phyloP scores from a whole-genome alignment of 2,888 invertebrate genomes.

The Seira musarum region DNA sequence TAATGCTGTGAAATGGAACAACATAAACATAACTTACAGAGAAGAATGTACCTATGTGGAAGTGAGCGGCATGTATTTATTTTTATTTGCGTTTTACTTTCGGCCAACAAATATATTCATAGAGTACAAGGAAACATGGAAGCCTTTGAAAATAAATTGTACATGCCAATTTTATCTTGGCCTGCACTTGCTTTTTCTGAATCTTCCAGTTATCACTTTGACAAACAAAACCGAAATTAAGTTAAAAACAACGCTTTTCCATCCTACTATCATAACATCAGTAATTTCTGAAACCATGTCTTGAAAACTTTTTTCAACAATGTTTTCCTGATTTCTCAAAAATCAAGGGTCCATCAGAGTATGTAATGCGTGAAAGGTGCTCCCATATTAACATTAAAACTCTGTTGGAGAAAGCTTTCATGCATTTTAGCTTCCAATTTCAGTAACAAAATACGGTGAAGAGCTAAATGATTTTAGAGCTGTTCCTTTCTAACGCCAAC shows the following conservation, averaged over 20 bases:
- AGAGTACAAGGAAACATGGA: neutral
- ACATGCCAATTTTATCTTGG: neutral
- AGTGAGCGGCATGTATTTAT: neutral
- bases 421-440: too few species aligned
- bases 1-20: conserved; percentile 29
- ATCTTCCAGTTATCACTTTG: neutral
- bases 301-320: too few species aligned
- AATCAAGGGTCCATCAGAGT: too few species aligned
- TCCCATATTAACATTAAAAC: too few species aligned
- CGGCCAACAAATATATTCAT: neutral
- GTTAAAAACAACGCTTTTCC: too few species aligned
- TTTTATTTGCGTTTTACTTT: conserved; percentile 7
- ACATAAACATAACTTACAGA: conserved; percentile 30
- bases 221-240: neutral
- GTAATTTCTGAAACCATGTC: too few species aligned
- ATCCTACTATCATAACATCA: too few species aligned
- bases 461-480: neutral
- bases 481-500: neutral
- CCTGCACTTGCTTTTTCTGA: neutral
- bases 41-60: neutral
- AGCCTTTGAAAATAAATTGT: neutral
- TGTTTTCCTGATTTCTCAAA: too few species aligned
- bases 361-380: too few species aligned
- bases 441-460: neutral
- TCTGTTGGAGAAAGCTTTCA: too few species aligned